A percentile compares a stretch with the other conserved stretches of the same genome.
Conservation (phyloP, 2,888 invertebrate species). For the Digitonthophagus gazella region DNA sequence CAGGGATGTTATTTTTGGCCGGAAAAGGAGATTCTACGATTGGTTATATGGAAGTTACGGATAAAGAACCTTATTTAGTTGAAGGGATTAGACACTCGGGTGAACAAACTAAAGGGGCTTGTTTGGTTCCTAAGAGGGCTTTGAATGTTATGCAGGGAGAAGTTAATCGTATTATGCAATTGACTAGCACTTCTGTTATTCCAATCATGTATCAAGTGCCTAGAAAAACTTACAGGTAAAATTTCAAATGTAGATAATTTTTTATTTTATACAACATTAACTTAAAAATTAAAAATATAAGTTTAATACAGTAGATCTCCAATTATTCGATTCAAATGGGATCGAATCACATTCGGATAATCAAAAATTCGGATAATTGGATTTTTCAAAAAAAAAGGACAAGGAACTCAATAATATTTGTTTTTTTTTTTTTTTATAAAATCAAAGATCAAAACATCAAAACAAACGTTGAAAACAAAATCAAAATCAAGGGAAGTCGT, state of each 20-base stretch:
- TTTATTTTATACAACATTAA: too few species aligned
- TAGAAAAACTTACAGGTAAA: conserved; percentile 49
- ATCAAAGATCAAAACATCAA: too few species aligned
- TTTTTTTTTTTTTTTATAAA: too few species aligned
- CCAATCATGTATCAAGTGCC: conserved; percentile 86
- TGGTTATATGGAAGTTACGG: conserved; percentile 84
- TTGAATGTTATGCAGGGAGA: conserved; percentile 96
- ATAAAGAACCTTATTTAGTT: conserved; percentile 84
- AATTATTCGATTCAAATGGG: too few species aligned
- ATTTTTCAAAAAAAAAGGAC: too few species aligned
- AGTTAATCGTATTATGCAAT: conserved; percentile 85
- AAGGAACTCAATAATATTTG: too few species aligned
- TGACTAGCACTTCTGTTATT: conserved; percentile 82
- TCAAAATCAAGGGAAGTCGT: too few species aligned
- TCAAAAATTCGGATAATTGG: too few species aligned
- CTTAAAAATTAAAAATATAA: background rate
- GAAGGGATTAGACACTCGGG: conserved; percentile 85
- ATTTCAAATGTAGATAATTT: conserved; percentile 3
- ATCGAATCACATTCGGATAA: too few species aligned
- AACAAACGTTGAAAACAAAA: too few species aligned
- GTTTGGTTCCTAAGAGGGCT: conserved; percentile 87
- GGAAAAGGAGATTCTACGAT: conserved; percentile 91
- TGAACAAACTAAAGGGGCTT: conserved; percentile 95
- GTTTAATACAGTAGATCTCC: background rate
- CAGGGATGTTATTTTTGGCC: conserved; percentile 91